Percentiles rank a stretch among this genome's conserved stretches.
phyloP scores from a whole-genome alignment of 2,888 invertebrate species.

The Caenorhabditis auriculariae region DNA sequence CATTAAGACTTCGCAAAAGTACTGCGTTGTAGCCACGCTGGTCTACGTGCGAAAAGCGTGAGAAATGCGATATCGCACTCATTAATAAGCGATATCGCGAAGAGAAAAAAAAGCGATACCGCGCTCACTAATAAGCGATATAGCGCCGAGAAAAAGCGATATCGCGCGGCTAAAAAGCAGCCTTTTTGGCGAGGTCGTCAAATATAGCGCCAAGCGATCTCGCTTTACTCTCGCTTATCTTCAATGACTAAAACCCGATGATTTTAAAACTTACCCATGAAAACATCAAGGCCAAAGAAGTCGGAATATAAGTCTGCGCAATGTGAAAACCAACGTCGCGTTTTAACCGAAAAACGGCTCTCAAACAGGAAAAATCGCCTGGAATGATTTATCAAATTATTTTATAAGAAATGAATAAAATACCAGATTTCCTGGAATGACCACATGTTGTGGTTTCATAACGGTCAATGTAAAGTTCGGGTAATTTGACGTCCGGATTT shows the following conservation, averaged over 20 bases:
- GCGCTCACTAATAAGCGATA: too few species aligned
- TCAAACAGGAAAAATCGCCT: slow-evolving; percentile 56
- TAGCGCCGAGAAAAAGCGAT: too few species aligned
- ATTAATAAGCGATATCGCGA: too few species aligned
- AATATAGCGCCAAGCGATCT: background rate
- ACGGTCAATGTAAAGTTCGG: slow-evolving; percentile 59
- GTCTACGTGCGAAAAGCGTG: too few species aligned
- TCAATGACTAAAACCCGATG: background rate
- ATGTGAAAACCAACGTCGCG: slow-evolving; percentile 62
- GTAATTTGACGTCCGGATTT: slow-evolving; percentile 62
- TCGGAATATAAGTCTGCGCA: slow-evolving; percentile 62
- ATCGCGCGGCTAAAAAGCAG: too few species aligned
- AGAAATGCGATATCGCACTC: too few species aligned
- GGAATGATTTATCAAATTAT: too few species aligned
- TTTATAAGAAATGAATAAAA: slow-evolving; percentile 25
- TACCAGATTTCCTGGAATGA: slow-evolving; percentile 48
- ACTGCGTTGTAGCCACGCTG: too few species aligned
- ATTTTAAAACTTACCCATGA: slow-evolving; percentile 55
- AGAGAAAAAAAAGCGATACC: too few species aligned
- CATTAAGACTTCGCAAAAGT: too few species aligned
- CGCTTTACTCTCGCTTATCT: background rate
- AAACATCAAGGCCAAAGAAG: slow-evolving; percentile 62
- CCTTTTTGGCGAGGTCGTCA: background rate
- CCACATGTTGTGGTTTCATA: slow-evolving; percentile 54
- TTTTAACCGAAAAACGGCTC: slow-evolving; percentile 60